Percentiles rank a stretch among this genome's conserved stretches.
Conservation (phyloP, 2,113 vertebrate genomes). For the Dicrurus megarhynchus region DNA sequence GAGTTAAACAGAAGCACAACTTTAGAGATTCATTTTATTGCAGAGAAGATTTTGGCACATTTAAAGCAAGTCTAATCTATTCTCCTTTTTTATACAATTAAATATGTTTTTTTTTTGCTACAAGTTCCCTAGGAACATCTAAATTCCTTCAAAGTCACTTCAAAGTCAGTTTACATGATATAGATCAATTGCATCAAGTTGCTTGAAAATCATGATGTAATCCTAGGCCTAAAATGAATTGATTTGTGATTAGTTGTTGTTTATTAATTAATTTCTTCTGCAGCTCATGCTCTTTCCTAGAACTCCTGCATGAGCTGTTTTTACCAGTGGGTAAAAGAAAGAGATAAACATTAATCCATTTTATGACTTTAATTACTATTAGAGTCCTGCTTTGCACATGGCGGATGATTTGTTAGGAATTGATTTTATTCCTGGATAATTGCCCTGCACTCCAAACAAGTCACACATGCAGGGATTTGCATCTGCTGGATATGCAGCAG, state of each 20-base stretch:
- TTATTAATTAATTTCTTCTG: conserved; percentile 22
- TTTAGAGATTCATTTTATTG: neutral
- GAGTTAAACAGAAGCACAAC: neutral
- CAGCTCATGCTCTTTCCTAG: neutral
- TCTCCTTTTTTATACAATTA: neutral
- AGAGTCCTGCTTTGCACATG: conserved; percentile 19
- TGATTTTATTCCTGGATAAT: conserved; percentile 62
- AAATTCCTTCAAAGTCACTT: neutral
- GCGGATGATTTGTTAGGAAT: conserved; percentile 62
- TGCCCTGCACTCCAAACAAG: conserved; percentile 17
- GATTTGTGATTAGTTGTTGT: neutral
- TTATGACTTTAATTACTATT: conserved; percentile 53
- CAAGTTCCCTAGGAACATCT: neutral
- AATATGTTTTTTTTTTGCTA: neutral
- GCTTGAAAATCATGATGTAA: neutral
- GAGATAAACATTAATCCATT: neutral
- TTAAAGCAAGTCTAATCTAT: neutral
- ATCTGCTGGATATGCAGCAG: conserved; percentile 37
- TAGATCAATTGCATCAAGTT: neutral
- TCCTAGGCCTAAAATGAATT: neutral
- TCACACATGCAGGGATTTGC: conserved; percentile 5
- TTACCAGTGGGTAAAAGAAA: neutral
- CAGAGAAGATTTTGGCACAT: neutral
- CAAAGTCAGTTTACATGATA: neutral
- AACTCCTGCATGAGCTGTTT: neutral